phyloP scores from a whole-genome alignment of 2,113 vertebrate species.

The Odobenus rosmarus region DNA sequence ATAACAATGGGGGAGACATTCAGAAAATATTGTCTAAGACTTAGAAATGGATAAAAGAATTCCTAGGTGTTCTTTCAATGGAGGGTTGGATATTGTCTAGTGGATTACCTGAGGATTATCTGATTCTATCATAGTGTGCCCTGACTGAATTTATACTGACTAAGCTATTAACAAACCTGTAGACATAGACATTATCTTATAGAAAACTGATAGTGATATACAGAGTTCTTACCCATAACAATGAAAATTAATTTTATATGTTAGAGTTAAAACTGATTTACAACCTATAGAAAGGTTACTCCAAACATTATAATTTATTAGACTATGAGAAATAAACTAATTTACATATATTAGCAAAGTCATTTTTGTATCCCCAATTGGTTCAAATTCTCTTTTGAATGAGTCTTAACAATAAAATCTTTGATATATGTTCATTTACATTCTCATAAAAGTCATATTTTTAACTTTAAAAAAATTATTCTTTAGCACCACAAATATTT shows the following conservation, averaged over 20 bases:
- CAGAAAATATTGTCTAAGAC: not conserved
- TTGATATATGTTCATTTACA: not conserved
- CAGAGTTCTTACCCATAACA: not conserved
- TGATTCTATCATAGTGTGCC: not conserved
- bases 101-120: not conserved
- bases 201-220: not conserved
- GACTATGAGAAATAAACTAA: not conserved
- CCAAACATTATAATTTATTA: not conserved
- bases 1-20: not conserved
- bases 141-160: not conserved
- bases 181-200: not conserved
- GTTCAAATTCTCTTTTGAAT: not conserved
- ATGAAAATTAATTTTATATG: not conserved
- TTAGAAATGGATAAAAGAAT: not conserved
- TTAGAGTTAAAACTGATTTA: not conserved
- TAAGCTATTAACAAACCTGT: not conserved
- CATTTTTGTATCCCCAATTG: not conserved
- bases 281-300: not conserved
- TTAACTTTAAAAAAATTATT: not conserved
- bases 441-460: not conserved
- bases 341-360: not conserved
- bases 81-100: not conserved
- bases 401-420: not conserved
- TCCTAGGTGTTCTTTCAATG: not conserved
- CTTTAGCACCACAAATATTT: not conserved